Percentiles rank a stretch among this genome's conserved stretches.
Evolutionary conservation across 1,140 invertebrate genomes (phyloP).

Genomic region (Danaus melanippus): DNA sequence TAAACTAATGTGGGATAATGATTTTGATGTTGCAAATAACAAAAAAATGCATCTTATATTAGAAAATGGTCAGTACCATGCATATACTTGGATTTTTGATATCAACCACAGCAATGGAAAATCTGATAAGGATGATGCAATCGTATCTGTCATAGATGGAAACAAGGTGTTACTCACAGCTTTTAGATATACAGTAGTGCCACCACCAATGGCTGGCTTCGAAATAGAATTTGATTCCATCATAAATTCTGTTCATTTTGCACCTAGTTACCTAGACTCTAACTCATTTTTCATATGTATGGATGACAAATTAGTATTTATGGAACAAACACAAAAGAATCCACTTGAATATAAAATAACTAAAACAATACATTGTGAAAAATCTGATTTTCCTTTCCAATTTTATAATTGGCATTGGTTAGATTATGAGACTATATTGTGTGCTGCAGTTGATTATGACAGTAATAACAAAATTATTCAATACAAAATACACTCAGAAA

Average conservation of each 20-base stretch:
- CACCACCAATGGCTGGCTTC: constrained; percentile 86
- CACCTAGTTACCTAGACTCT: constrained; percentile 52
- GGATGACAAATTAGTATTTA: constrained; percentile 42
- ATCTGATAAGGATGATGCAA: constrained; percentile 69
- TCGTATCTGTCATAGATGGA: constrained; percentile 86
- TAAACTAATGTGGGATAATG: constrained; percentile 77
- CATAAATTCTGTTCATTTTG: constrained; percentile 77
- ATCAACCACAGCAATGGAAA: constrained; percentile 73
- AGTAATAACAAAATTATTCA: constrained; percentile 39
- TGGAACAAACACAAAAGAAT: constrained; percentile 42
- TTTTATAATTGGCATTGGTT: constrained; percentile 58
- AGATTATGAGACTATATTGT: constrained; percentile 32
- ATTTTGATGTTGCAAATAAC: constrained; percentile 64
- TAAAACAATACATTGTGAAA: constrained; percentile 30
- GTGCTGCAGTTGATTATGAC: constrained; percentile 28
- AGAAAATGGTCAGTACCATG: constrained; percentile 70
- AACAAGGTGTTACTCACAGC: constrained; percentile 80
- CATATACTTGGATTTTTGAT: constrained; percentile 77
- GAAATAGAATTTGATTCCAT: constrained; percentile 71
- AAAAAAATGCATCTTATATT: constrained; percentile 76
- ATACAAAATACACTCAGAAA: constrained; percentile 36
- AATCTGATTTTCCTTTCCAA: constrained; percentile 47
- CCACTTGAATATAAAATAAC: constrained; percentile 42
- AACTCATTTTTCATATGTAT: constrained; percentile 62
- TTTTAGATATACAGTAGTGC: constrained; percentile 81